Conservation (phyloP, 2,113 vertebrate genomes). For the Heptranchias perlo region DNA sequence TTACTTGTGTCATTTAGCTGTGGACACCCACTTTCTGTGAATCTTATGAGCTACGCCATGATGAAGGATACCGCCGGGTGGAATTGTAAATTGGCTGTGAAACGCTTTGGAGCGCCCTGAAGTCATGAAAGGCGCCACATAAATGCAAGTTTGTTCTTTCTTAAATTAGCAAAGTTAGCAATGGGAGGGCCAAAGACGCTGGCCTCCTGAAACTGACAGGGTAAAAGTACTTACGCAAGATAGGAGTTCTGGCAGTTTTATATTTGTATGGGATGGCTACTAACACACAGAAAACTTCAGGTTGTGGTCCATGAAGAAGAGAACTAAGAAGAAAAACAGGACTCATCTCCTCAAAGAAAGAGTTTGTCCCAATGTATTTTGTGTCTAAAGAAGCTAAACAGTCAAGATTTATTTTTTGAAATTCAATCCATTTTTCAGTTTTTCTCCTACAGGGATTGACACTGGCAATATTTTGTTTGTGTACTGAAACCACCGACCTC, state of each 20-base stretch:
- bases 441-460: not conserved
- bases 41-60: no score
- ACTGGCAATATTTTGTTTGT: not conserved
- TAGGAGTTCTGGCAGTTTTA: not conserved
- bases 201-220: not conserved
- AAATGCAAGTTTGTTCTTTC: no score
- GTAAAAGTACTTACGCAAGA: not conserved
- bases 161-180: not conserved
- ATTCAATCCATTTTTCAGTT: slow-evolving; percentile 18
- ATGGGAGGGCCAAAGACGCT: not conserved
- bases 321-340: not conserved
- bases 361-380: not conserved
- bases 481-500: not conserved
- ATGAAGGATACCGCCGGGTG: no score
- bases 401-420: not conserved
- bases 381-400: not conserved
- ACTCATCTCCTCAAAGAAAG: not conserved
- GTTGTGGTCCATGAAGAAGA: not conserved
- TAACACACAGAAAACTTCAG: not conserved
- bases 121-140: no score
- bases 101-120: no score
- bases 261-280: not conserved
- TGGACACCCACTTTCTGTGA: no score
- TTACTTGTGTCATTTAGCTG: no score
- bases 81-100: no score